Evolutionary conservation across 2,888 invertebrate genomes (phyloP), one percentile per base, ranked within the genome.

Genomic region (Crocallis elinguaria): DNA sequence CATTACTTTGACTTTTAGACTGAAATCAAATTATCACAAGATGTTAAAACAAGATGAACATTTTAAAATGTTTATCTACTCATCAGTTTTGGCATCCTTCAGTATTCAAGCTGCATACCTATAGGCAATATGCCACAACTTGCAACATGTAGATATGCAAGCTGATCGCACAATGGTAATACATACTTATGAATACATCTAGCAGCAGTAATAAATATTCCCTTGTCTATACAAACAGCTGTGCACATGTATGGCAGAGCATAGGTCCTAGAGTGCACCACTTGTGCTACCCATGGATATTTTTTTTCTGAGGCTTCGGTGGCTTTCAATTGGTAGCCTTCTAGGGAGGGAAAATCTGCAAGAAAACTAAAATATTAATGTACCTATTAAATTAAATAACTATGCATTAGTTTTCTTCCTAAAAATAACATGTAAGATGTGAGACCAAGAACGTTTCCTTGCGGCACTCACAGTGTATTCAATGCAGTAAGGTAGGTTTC

Each of bases 201-300:
- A 0, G 81, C 77, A 0, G 87, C 79, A 0, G 86, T 87, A 4
- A 86, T 66, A 41, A 88, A 89, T 29, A 88, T 73, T 6, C 70
- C 71, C 0, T 62, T 29, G 0, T 73, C 66, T 0, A 88, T 58
- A 21, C 85, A 88, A 0, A 57, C 49, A 0, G 84, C 86, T 0
- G 84, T 84, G 50, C 88, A 89, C 1, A 80, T 13, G 43, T 79
- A 69, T 0, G 86, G 86, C 0, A 38, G 1, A 3, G 54, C 38
- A 0, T 25, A 6, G 0, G 5, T 38, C 0, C 49, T 50, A 0
- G 88, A 84, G 46, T 86, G 87, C 0, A 85, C 49, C 1, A 88
- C 80, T 5, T 74, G 65, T 0, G 80, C 86, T 19, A 84, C 70
- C 86, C 86, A 88, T 0, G 71, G 78, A 42, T 83, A 83, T 0